Base-by-base conservation (phyloP, 2,797 vertebrate species). In the Otolemur crassicaudatus region DNA sequence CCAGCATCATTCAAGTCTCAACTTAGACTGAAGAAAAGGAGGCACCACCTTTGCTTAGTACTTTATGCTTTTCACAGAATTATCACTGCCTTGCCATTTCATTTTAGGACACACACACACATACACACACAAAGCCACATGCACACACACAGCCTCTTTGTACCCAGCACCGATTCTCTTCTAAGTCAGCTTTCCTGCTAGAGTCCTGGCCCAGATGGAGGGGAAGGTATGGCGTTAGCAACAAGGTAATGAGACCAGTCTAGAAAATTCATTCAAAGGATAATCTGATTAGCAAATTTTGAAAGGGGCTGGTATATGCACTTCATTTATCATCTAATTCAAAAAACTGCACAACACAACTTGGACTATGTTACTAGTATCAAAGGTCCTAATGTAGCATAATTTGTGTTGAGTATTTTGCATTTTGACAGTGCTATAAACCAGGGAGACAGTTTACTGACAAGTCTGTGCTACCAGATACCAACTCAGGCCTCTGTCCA, bases 361-460 rank as follows among this genome's bases (percentile, higher is more conserved):
- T 0, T 97, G 49, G 8, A 80, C 58, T 76, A 95, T 94, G 63
- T 65, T 93, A 56, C 29, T 19, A 69, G 34, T 37, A 91, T 89
- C 87, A 85, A 92, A 95, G 79, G 58, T 85, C 93, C 82, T 95
- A 93, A 95, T 25, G 61, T 73, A 65, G 37, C 49, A 81, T 95
- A 97, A 97, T 93, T 96, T 97, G 95, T 83, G 93, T 72, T 34
- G 56, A 76, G 37, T 76, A 67, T 88, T 89, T 91, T 92, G 17
- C 76, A 67, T 96, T 97, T 93, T 97, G 95, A 97, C 91, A 92
- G 84, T 91, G 85, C 61, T 94, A 83, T 97, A 98, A 98, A 96
- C 70, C 97, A 98, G 94, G 87, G 90, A 95, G 76, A 98, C 96
- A 97, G 95, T 95, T 97, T 97, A 93, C 97, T 98, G 96, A 96